phyloP scores from a whole-genome alignment of 2,888 invertebrate species.

The Deilephila porcellus region DNA sequence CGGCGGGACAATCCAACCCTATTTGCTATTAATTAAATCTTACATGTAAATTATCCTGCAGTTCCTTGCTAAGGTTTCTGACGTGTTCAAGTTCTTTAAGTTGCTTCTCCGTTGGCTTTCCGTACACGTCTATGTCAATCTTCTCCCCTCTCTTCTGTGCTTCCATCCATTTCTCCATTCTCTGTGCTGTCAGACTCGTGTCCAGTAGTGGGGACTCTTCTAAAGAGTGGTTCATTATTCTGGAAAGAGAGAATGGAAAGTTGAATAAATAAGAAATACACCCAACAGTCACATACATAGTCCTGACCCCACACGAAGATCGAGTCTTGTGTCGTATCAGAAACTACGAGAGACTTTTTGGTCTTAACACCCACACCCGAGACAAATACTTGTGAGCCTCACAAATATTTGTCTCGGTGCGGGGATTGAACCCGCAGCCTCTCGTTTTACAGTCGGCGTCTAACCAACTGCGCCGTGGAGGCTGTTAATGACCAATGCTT shows the following conservation, averaged over 20 bases:
- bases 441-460: too few species aligned
- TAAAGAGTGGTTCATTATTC: slow-evolving; percentile 61
- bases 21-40: slow-evolving; percentile 37
- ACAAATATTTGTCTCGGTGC: too few species aligned
- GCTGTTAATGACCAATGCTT: too few species aligned
- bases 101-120: slow-evolving; percentile 68
- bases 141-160: slow-evolving; percentile 63
- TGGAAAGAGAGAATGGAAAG: background rate
- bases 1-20: too few species aligned
- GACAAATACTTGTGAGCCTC: too few species aligned
- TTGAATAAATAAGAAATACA: background rate
- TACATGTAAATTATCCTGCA: slow-evolving; percentile 74
- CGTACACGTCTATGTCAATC: slow-evolving; percentile 67
- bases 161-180: slow-evolving; percentile 68
- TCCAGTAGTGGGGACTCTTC: slow-evolving; percentile 55
- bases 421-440: too few species aligned
- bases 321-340: too few species aligned
- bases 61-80: slow-evolving; percentile 69
- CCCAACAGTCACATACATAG: too few species aligned
- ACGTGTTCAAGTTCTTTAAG: slow-evolving; percentile 72
- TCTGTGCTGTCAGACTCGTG: slow-evolving; percentile 56
- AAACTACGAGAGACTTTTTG: too few species aligned
- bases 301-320: too few species aligned
- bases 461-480: too few species aligned
- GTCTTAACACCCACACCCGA: too few species aligned